These are phyloP conservation scores for Drosophila kanapiae DNA, from an alignment of 1,140 invertebrate species.

Conservation along the genomic window DNA sequence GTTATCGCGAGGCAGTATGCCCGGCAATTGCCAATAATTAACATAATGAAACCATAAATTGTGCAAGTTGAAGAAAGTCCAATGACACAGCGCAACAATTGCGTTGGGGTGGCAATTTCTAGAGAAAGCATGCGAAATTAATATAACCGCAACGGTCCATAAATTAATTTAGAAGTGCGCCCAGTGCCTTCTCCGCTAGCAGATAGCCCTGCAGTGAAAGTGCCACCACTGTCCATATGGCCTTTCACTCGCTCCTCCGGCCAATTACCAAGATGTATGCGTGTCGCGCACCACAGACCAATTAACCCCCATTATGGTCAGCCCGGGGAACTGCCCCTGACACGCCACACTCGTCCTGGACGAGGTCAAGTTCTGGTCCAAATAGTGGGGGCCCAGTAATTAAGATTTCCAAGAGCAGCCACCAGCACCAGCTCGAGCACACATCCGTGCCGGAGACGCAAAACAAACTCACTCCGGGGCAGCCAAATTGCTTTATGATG, in stretches of 20 bases:
- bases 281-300: slow-evolving; percentile 84
- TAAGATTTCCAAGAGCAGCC: slow-evolving; percentile 71
- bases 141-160: slow-evolving; percentile 74
- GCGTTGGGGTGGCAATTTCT: slow-evolving; percentile 49
- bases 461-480: slow-evolving; percentile 55
- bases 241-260: slow-evolving; percentile 65
- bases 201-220: slow-evolving; percentile 62
- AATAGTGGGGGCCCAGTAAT: slow-evolving; percentile 65
- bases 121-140: slow-evolving; percentile 74
- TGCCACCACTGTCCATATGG: slow-evolving; percentile 61
- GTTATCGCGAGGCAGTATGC: slow-evolving; percentile 57
- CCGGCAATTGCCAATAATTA: slow-evolving; percentile 80
- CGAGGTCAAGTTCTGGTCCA: slow-evolving; percentile 70
- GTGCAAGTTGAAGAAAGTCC: slow-evolving; percentile 74
- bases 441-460: slow-evolving; percentile 65
- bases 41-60: slow-evolving; percentile 83
- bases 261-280: slow-evolving; percentile 85
- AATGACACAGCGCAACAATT: slow-evolving; percentile 61
- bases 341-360: slow-evolving; percentile 67
- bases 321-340: slow-evolving; percentile 46
- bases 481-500: slow-evolving; percentile 83
- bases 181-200: background rate
- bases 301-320: slow-evolving; percentile 85
- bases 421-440: slow-evolving; percentile 17
- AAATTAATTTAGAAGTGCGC: slow-evolving; percentile 80